phyloP scores from a whole-genome alignment of 2,113 vertebrate species.

The Callocephalon fimbriatum region DNA sequence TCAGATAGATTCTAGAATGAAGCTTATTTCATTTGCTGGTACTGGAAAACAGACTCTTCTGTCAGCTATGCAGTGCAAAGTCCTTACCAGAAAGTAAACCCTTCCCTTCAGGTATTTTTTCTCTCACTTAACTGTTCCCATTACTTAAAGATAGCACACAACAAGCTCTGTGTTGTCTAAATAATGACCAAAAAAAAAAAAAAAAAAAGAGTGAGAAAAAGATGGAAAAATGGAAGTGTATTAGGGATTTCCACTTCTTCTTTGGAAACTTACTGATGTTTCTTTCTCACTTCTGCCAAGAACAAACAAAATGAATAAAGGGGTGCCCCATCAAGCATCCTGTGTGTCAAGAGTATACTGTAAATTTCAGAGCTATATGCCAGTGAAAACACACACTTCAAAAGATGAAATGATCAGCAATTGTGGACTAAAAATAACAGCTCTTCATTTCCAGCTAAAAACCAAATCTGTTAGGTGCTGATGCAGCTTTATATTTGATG shows the following conservation, averaged over 20 bases:
- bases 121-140: background rate
- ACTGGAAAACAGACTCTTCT: background rate
- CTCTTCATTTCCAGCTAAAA: too few relatives aligned
- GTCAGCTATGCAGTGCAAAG: conserved; percentile 16
- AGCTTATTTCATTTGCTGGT: background rate
- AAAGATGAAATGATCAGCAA: too few relatives aligned
- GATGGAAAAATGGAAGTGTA: background rate
- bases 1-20: background rate
- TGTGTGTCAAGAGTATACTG: too few relatives aligned
- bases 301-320: background rate
- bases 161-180: background rate
- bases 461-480: too few relatives aligned
- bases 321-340: background rate
- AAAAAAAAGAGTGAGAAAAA: background rate
- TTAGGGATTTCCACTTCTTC: background rate
- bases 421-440: too few relatives aligned
- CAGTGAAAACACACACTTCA: too few relatives aligned
- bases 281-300: background rate
- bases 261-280: background rate
- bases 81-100: background rate
- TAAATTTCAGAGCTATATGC: too few relatives aligned
- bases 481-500: too few relatives aligned
- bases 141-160: conserved; percentile 49
- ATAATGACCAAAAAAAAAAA: background rate
- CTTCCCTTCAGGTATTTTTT: background rate